Evolutionary conservation across 1,140 invertebrate genomes (phyloP), one percentile per base, ranked within the genome.

Genomic region (Bilobella aurantiaca): DNA sequence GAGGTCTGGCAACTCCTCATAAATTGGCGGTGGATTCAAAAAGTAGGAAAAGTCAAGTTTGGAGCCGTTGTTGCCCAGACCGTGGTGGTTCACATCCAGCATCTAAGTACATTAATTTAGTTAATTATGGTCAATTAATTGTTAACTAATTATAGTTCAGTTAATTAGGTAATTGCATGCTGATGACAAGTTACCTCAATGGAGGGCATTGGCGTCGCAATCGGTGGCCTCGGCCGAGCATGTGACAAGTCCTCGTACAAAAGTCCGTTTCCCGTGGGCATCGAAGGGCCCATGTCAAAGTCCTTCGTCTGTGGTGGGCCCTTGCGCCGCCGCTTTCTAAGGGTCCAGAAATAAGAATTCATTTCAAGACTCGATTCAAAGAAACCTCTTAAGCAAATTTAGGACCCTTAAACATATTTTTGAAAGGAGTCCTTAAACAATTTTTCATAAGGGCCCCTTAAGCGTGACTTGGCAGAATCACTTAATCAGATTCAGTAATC

Each of bases 41-140:
- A 73, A 70, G 57, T 73, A 73, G 5, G 68, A 66, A 47, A 73
- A 73, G 58, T 73, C 71, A 57, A 73, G 28, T 60, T 73, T 73
- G n/a, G 71, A 67, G 32, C 68, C 68, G 34, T 70, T 68, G 8
- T 28, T 53, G 47, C 29, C 58, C n/a, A 62, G n/a, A 1, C 29
- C 49, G 64, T 72, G 70, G 25, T 70, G 69, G 46, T 70, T 70
- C n/a, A 73, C 67, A 37, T 73, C 71, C 64, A 73, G 49, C 71
- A 73, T 73, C 71, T 73, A 27, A 27, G 34, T 56, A 37, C 23
- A 58, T 23, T 32, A 63, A 64, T 32, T 25, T 12, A 42, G 37
- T 42, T 42, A 42, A 42, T 42, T 42, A 42, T 12, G n/a, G 8
- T 42, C n/a, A n/a, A n/a, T n/a, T n/a, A n/a, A n/a, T n/a, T n/a